phyloP scores from a whole-genome alignment of 2,797 vertebrate genomes.

The Gymnoscopelus braueri region DNA sequence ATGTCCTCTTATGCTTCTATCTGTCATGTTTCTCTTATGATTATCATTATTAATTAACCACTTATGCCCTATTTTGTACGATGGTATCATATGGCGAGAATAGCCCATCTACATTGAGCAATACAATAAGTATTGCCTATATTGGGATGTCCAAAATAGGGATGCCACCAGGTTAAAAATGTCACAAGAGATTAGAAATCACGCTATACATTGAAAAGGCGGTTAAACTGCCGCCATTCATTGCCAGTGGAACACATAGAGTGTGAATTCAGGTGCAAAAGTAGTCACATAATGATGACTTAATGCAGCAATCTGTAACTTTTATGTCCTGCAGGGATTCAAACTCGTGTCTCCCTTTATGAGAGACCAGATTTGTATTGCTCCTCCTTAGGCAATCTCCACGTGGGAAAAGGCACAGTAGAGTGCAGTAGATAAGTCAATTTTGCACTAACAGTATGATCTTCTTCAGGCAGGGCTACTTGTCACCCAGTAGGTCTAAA shows the following conservation, averaged over 20 bases:
- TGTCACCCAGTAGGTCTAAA: too few species aligned
- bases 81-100: background rate
- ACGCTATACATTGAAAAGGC: background rate
- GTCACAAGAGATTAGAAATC: background rate
- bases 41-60: background rate
- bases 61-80: background rate
- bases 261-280: slow-evolving; percentile 3
- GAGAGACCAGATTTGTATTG: too few species aligned
- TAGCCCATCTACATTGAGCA: background rate
- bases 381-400: too few species aligned
- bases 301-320: too few species aligned
- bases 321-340: too few species aligned
- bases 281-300: slow-evolving; percentile 29
- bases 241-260: background rate
- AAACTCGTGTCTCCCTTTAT: too few species aligned
- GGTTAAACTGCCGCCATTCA: background rate
- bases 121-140: background rate
- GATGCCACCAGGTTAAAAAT: background rate
- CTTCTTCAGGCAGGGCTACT: too few species aligned
- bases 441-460: too few species aligned
- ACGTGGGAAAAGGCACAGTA: too few species aligned
- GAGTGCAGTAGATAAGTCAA: too few species aligned
- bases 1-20: background rate
- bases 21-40: background rate
- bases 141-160: background rate